Conservation (phyloP, 2,113 vertebrate genomes). For the Malurus alboscapulatus region DNA sequence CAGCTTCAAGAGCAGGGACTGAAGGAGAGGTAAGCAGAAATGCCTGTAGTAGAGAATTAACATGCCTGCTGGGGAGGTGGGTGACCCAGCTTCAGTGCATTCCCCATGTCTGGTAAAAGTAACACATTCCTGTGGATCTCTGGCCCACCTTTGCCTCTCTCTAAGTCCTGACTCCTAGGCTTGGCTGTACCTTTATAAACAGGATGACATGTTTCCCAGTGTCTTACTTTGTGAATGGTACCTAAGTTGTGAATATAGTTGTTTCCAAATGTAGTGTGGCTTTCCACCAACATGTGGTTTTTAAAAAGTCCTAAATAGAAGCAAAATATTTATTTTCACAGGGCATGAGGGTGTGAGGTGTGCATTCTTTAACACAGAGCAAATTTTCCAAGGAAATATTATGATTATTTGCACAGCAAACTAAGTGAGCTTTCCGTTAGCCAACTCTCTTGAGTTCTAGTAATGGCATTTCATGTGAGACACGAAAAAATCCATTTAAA, state of each 20-base stretch:
- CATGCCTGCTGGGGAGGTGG: neutral
- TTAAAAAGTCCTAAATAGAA: neutral
- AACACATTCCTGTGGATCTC: accelerated
- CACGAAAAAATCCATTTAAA: neutral
- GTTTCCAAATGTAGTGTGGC: neutral
- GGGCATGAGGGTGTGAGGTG: neutral
- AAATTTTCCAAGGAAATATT: neutral
- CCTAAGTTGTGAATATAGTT: neutral
- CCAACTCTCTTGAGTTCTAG: neutral
- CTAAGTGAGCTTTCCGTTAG: neutral
- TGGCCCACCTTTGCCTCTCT: neutral
- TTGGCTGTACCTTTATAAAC: neutral
- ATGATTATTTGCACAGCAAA: neutral
- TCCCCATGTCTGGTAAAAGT: neutral
- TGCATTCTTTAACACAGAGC: neutral
- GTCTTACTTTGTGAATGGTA: neutral
- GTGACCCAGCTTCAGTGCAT: accelerated
- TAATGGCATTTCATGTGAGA: neutral
- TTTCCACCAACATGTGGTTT: neutral
- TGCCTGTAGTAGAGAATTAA: neutral
- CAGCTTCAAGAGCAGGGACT: neutral
- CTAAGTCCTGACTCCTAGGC: neutral
- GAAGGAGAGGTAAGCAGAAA: neutral
- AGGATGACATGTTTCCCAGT: neutral
- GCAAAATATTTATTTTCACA: neutral